Evolutionary conservation across 2,888 invertebrate species (phyloP).

Genomic region (Cyrtodaria siliqua): DNA sequence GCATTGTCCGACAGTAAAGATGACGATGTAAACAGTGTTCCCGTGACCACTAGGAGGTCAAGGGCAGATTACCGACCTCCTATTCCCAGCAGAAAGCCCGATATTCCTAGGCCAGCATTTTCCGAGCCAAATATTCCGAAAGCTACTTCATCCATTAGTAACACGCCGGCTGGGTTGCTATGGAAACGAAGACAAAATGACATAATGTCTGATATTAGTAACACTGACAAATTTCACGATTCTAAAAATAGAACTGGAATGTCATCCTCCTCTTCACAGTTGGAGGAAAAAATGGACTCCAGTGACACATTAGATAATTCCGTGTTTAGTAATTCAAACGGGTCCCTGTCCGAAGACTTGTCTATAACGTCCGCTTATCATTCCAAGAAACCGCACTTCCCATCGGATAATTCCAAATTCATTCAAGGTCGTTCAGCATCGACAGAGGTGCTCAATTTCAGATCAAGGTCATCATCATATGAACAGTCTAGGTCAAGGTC

Average conservation of each 20-base stretch:
- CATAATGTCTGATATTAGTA: conserved; percentile 54
- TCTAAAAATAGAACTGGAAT: conserved; percentile 33
- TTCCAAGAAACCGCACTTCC: conserved; percentile 57
- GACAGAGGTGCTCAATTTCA: conserved; percentile 49
- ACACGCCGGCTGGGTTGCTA: conserved; percentile 70
- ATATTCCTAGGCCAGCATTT: conserved; percentile 47
- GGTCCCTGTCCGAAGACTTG: conserved; percentile 56
- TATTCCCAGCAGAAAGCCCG: conserved; percentile 51
- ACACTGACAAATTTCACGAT: conserved; percentile 46
- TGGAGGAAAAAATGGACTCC: conserved; percentile 29
- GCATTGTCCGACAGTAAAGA: conserved; percentile 24
- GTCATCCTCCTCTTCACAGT: conserved; percentile 39
- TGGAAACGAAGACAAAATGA: conserved; percentile 72
- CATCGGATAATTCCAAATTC: conserved; percentile 50
- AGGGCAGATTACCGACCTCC: conserved; percentile 61
- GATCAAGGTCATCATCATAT: conserved; percentile 31
- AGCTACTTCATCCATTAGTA: conserved; percentile 53
- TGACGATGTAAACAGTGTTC: not conserved
- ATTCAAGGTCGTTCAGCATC: conserved; percentile 57
- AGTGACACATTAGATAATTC: conserved; percentile 50
- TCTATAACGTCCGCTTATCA: conserved; percentile 63
- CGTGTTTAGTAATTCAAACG: conserved; percentile 53
- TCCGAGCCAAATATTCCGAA: conserved; percentile 59
- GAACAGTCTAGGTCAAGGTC: conserved; percentile 26
- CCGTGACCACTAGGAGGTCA: conserved; percentile 36